A percentile compares a stretch with the other conserved stretches of the same genome.
These are phyloP conservation scores for Heloderma charlesbogerti DNA, from an alignment of 2,113 vertebrate genomes.

Conservation along the genomic window DNA sequence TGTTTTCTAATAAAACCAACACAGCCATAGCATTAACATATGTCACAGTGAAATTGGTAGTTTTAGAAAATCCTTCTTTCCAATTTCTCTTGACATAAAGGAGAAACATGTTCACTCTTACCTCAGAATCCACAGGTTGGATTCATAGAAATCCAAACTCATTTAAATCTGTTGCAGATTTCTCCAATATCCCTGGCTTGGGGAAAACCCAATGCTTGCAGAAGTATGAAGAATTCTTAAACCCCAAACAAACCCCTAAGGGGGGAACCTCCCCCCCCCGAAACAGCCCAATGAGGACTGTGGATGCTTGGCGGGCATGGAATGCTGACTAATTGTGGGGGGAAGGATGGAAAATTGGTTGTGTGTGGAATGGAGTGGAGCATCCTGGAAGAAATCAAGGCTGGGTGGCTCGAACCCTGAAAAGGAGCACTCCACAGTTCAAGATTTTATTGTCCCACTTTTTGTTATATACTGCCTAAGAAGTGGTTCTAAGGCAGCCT, in stretches of 20 bases:
- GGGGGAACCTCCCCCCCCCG: background rate
- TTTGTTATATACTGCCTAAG: background rate
- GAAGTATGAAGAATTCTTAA: background rate
- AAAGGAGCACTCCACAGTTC: background rate
- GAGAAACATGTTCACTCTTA: background rate
- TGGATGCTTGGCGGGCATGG: background rate
- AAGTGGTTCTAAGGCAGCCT: no score
- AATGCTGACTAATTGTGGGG: background rate
- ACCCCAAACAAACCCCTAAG: no score
- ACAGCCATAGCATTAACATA: conserved; percentile 26
- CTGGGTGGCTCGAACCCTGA: background rate
- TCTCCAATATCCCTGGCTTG: no score
- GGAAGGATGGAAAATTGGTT: background rate
- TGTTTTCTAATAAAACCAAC: conserved; percentile 29
- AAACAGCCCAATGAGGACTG: background rate
- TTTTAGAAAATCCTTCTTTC: conserved; percentile 14
- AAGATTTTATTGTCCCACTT: background rate
- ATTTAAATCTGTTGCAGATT: background rate
- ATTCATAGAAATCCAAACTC: no score
- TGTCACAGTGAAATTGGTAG: background rate
- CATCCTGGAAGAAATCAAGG: background rate
- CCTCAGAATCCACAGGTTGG: background rate
- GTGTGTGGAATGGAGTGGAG: background rate
- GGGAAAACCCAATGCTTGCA: background rate
- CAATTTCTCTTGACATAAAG: conserved; percentile 10